Base-by-base conservation (phyloP, 2,888 invertebrate genomes). In the Amaurobius ferox region DNA sequence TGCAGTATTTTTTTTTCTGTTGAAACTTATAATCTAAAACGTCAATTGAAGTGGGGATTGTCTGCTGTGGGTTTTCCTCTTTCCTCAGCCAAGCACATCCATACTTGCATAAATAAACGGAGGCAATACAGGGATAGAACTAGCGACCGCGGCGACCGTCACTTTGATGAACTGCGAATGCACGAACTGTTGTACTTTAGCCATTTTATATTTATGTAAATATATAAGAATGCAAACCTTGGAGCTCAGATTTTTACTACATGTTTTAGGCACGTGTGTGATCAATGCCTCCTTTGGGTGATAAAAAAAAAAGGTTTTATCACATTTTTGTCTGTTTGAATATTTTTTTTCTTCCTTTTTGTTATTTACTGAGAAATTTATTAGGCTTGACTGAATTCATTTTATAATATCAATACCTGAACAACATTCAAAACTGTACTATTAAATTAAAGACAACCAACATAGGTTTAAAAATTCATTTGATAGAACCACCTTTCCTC, bases 161-260 rank as follows among this genome's bases (percentile, higher is more conserved):
- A 40, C 26, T 40, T 32, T 66, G 40, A 39, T 19, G 30, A 70
- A 70, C 23, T 19, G 30, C 55, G 48, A 55, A 1, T 55, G 55
- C 32, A 72, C 48, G 55, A 55, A 55, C 73, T 61, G 73, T 62
- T 35, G n/a, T 70, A 30, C 68, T 68, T 68, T 62, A 61, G 61
- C 62, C 19, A 62, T 73, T 28, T 61, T 73, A 73, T 73, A 73
- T 61, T 62, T 61, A 32, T 62, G 73, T 73, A 35, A 32, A 62
- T 30, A 71, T 48, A 23, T 61, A 61, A 39, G 73, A 23, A 11
- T 55, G 55, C 55, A 55, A 55, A 55, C 55, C 23, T 55, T 55
- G 23, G 55, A 23, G 55, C 55, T n/a, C 39, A n/a, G 32, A 66
- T 32, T 29, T 32, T 66, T 30, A n/a, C 66, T 19, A 26, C 6